Evolutionary conservation across 1,140 invertebrate genomes (phyloP).

Genomic region (Heliconius congener): DNA sequence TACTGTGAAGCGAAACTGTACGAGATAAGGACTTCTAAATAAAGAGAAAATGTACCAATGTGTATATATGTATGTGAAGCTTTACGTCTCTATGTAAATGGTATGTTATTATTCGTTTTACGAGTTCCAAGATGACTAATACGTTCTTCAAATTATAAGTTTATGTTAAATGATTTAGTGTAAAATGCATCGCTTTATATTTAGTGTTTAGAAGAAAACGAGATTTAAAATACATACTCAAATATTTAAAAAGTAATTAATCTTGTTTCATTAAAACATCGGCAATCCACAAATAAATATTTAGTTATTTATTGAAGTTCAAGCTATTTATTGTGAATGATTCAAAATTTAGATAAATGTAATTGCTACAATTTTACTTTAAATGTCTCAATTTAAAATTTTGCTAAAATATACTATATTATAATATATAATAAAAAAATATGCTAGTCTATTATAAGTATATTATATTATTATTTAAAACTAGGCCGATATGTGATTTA

Average conservation of each 20-base stretch:
- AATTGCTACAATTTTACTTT: too few species aligned
- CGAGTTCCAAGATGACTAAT: constrained; percentile 17
- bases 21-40: background rate
- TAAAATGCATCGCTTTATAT: background rate
- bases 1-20: constrained; percentile 4
- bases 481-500: constrained; percentile 43
- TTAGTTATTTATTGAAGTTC: background rate
- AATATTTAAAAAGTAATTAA: background rate
- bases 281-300: background rate
- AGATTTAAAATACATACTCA: background rate
- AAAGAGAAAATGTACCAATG: background rate
- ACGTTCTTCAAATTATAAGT: background rate
- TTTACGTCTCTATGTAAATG: constrained; percentile 9
- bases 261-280: background rate
- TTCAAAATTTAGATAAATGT: too few species aligned
- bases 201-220: background rate
- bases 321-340: too few species aligned
- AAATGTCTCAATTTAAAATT: background rate
- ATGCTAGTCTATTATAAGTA: too few species aligned
- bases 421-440: too few species aligned
- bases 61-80: background rate
- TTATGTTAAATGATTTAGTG: background rate
- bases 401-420: too few species aligned
- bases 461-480: constrained; percentile 26
- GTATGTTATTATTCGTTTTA: constrained; percentile 17